phyloP scores from a whole-genome alignment of 2,113 vertebrate species.

The Cynocephalus volans region DNA sequence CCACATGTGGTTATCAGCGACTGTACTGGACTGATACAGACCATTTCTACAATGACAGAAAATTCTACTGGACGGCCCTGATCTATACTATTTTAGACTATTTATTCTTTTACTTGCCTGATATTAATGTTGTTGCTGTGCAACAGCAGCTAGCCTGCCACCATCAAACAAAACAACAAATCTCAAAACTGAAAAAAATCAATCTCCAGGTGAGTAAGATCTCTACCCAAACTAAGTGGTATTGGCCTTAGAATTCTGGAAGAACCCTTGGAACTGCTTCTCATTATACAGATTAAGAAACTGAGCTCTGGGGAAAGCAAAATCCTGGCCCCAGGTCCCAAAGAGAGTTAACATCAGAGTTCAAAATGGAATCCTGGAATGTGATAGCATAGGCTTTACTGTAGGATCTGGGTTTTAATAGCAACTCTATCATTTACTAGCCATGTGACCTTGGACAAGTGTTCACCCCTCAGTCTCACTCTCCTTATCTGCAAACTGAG shows the following conservation, averaged over 20 bases:
- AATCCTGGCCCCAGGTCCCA: neutral
- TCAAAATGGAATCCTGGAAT: neutral
- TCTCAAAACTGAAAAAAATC: constrained; percentile 54
- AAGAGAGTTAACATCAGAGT: neutral
- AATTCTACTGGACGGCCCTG: constrained; percentile 26
- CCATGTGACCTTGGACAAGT: neutral
- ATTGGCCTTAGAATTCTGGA: neutral
- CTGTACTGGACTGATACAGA: neutral
- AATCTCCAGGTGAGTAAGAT: neutral
- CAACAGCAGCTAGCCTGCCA: neutral
- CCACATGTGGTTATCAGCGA: neutral
- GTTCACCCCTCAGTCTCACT: neutral
- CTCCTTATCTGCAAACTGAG: constrained; percentile 28
- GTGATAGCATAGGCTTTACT: neutral
- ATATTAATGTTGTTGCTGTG: neutral
- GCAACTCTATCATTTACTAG: constrained; percentile 42
- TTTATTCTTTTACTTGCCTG: neutral
- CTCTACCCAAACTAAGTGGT: constrained; percentile 25
- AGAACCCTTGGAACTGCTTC: neutral
- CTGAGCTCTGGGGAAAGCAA: neutral
- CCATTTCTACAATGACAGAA: neutral
- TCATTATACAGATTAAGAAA: neutral
- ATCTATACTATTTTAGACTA: neutral
- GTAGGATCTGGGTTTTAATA: constrained; percentile 25
- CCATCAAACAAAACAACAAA: constrained; percentile 40